Conservation (phyloP, 2,797 vertebrate genomes). For the Lutjanus campechanus region DNA sequence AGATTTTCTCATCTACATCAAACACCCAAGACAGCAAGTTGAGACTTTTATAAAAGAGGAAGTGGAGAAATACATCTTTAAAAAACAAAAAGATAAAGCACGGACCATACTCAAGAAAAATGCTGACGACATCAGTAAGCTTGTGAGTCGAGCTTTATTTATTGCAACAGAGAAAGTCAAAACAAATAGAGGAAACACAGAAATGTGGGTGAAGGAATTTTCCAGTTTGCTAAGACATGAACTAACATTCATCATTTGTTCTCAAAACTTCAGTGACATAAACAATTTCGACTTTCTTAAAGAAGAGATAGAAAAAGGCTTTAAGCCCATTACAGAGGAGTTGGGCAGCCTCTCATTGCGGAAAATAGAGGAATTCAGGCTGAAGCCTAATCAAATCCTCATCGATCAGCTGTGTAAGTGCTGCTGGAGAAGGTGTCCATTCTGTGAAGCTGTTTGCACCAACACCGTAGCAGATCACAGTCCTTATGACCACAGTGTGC, state of each 20-base stretch:
- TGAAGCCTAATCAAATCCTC: constrained; percentile 67
- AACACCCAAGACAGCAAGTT: not conserved
- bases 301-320: constrained; percentile 35
- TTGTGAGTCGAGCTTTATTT: constrained; percentile 60
- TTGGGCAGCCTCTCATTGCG: constrained; percentile 27
- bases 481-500: constrained; percentile 56
- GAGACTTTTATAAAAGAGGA: constrained; percentile 50
- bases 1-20: constrained; percentile 49
- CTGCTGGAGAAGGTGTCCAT: constrained; percentile 78
- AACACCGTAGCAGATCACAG: constrained; percentile 69
- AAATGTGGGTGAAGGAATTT: constrained; percentile 78
- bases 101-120: constrained; percentile 52
- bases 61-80: constrained; percentile 55
- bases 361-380: constrained; percentile 38
- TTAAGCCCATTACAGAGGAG: not conserved
- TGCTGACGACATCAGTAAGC: constrained; percentile 13
- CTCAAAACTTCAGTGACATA: constrained; percentile 55
- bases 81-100: constrained; percentile 14
- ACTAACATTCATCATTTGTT: constrained; percentile 58
- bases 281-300: constrained; percentile 49
- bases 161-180: constrained; percentile 60
- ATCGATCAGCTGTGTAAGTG: constrained; percentile 74
- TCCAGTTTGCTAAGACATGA: constrained; percentile 51
- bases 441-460: constrained; percentile 71
- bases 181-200: constrained; percentile 27